Evolutionary conservation across 1,140 invertebrate genomes (phyloP), one percentile per base, ranked within the genome.

Genomic region (Plodia interpunctella): DNA sequence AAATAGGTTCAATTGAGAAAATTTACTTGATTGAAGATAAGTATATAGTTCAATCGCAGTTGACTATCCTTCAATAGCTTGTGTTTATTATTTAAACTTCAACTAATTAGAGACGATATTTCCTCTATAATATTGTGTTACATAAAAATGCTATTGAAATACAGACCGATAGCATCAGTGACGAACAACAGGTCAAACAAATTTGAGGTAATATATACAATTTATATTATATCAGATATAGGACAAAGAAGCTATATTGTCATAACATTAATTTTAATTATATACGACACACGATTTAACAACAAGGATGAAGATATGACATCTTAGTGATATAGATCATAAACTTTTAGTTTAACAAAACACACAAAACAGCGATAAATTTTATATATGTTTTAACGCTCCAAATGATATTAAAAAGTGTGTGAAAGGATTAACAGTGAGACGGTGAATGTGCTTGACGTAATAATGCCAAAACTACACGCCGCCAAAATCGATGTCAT

Each of bases 241-340:
- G 61, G 57, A 57, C 65, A 74, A 74, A 72, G 67, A 83, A 87
- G 80, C 74, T 77, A 86, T 85, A 89, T 88, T 85, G 80, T 86
- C 83, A 74, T 79, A 85, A 84, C 72, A 80, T 80, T 74, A 65
- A 78, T 73, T 53, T 78, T 70, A 69, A 60, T 73, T 64, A 68
- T 75, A 80, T 79, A 82, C 69, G 76, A 83, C 74, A 78, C 72
- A 83, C 74, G 71, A 68, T 60, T 72, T 70, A 82, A 82, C 80
- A 85, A 86, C 79, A 76, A 83, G 73, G 70, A 83, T 81, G 79
- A 79, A 74, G 81, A 83, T 86, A 86, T 87, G 83, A 82, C 63
- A 68, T 62, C 63, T 69, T 62, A 76, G 70, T 79, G 75, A 80
- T 76, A 83, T 53, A 79, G 58, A 60, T 68, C 72, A 67, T 71